phyloP scores from a whole-genome alignment of 2,888 invertebrate species.

The Gastrophysa polygoni region DNA sequence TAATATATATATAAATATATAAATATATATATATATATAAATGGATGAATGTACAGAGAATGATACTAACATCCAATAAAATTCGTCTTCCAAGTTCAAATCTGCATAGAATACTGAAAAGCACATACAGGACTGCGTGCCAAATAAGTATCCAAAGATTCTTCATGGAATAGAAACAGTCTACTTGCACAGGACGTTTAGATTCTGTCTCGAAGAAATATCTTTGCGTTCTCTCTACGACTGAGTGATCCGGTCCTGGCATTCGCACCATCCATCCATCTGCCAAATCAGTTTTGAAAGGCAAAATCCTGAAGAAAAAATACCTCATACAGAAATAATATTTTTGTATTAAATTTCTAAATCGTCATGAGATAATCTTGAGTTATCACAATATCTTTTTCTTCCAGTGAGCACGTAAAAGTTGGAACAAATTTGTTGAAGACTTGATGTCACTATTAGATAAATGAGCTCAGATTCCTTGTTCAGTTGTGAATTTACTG shows the following conservation, averaged over 20 bases:
- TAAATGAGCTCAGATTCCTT: too few species aligned
- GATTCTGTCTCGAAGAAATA: constrained; percentile 71
- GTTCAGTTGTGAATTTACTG: too few species aligned
- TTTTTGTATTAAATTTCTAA: too few species aligned
- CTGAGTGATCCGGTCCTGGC: constrained; percentile 81
- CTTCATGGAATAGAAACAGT: constrained; percentile 67
- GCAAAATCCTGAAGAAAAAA: constrained; percentile 35
- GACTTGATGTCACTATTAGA: too few species aligned
- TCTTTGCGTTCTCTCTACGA: constrained; percentile 82
- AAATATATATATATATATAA: too few species aligned
- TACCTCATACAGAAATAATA: too few species aligned
- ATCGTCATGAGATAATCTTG: too few species aligned
- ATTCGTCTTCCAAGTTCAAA: constrained; percentile 67
- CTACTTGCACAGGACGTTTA: constrained; percentile 78
- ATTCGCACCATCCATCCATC: constrained; percentile 64
- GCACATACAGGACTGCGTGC: constrained; percentile 62
- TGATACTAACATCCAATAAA: constrained; percentile 64
- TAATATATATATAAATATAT: too few species aligned
- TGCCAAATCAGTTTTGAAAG: constrained; percentile 37
- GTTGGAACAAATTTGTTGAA: too few species aligned
- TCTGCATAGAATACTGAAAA: constrained; percentile 62
- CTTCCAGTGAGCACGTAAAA: too few species aligned
- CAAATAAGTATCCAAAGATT: constrained; percentile 62
- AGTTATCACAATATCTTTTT: too few species aligned
- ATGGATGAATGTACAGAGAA: too few species aligned